These are phyloP conservation scores for Nothocercus julius DNA, from an alignment of 2,113 vertebrate genomes.

Conservation along the genomic window DNA sequence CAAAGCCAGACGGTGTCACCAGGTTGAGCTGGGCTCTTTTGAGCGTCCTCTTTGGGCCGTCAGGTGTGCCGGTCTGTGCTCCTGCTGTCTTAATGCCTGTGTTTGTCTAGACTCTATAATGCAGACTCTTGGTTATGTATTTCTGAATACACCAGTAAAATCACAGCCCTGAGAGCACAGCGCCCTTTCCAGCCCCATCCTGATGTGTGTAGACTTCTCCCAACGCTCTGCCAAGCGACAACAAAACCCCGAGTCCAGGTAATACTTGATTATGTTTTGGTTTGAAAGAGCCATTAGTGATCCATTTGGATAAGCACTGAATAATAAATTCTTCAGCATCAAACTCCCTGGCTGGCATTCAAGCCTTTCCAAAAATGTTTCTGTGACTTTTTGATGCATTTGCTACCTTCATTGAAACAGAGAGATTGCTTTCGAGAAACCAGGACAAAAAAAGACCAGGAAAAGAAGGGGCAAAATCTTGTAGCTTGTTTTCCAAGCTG, in stretches of 20 bases:
- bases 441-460: not conserved
- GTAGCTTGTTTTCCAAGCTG: not conserved
- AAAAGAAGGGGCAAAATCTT: not conserved
- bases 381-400: not conserved
- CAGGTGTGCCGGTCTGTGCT: not conserved
- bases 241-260: not conserved
- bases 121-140: not conserved
- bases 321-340: not conserved
- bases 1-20: not conserved
- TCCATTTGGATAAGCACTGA: not conserved
- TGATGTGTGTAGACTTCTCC: not conserved
- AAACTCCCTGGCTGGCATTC: not conserved
- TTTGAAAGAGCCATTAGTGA: not conserved
- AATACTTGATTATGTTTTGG: not conserved
- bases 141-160: not conserved
- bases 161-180: not conserved
- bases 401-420: not conserved
- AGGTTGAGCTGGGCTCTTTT: rapidly evolving
- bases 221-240: not conserved
- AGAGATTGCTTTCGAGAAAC: not conserved
- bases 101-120: not conserved
- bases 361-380: not conserved
- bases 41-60: not conserved
- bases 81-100: rapidly evolving
- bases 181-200: not conserved